Evolutionary conservation across 2,113 vertebrate genomes (phyloP), one percentile per base, ranked within the genome.

Genomic region (Psephotus haematonotus): DNA sequence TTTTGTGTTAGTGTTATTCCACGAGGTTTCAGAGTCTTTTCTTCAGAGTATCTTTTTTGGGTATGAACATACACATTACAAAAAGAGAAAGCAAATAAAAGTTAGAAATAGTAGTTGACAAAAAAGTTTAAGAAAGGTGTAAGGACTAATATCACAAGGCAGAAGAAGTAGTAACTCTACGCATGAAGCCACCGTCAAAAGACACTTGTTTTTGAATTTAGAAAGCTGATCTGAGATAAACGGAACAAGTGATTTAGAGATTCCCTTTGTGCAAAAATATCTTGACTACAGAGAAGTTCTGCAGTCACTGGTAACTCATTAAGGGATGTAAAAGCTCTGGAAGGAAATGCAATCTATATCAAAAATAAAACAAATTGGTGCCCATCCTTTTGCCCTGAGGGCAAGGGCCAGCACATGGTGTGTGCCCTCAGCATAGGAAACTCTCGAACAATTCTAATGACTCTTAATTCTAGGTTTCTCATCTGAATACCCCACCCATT

Each of bases 381-480:
- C 3, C 2, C 15, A 68, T 46, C 13, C 17, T 90, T 71, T 44
- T 10, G 2, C 5, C 10, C 17, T 65, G 29, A 71, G 52, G 44
- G 3, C 0, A 5, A 68, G 5, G 10, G 2, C 14, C 14, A 72
- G n/a, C 20, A 82, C 17, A 6, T 15, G n/a, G 13, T 2, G 1
- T 4, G 1, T 15, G 16, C 63, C 22, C 33, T 74, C 2, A 1
- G 22, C 6, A 15, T 35, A 43, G 18, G 29, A 31, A 7, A 14
- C 13, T 68, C 28, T 53, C 35, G 77, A 41, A 72, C 3, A 59
- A 13, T 25, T 33, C 31, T 46, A 39, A 69, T 5, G 11, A 9
- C 20, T 72, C 31, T 57, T 63, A n/a, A 25, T 57, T 71, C 13
- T 17, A 52, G 10, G 8, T 64, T 95, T 90, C 37, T 80, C 28